phyloP scores from a whole-genome alignment of 2,113 vertebrate species.

The Paratilapia polleni region DNA sequence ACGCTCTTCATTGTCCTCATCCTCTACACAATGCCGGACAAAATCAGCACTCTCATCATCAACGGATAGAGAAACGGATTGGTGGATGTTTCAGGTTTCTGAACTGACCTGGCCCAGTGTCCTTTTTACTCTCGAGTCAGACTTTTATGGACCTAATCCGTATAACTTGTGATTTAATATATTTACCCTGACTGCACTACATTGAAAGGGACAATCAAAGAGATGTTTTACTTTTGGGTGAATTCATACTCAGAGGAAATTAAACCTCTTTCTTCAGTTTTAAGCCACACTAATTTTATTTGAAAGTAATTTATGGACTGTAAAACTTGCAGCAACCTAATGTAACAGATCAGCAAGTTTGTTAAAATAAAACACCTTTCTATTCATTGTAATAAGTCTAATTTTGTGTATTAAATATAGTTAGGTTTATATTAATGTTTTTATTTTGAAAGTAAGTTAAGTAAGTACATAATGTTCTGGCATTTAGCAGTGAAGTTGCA shows the following conservation, averaged over 20 bases:
- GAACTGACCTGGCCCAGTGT: not conserved
- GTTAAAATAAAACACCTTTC: not conserved
- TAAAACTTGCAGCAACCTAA: not conserved
- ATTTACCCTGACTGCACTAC: not conserved
- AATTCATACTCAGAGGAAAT: not conserved
- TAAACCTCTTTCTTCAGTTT: not conserved
- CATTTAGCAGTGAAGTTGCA: not conserved
- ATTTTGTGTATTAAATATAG: not conserved
- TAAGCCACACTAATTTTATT: not conserved
- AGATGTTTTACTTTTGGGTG: not conserved
- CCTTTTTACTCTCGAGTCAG: not conserved
- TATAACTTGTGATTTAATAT: not conserved
- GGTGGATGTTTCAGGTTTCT: not conserved
- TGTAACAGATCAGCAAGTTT: not conserved
- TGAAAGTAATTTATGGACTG: not conserved
- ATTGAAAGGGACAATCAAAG: not conserved
- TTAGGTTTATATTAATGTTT: not conserved
- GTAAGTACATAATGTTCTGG: not conserved
- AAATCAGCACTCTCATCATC: conserved; percentile 88
- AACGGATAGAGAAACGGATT: conserved; percentile 77
- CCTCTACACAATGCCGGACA: conserved; percentile 89
- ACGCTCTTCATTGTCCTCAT: conserved; percentile 88
- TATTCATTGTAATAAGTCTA: not conserved
- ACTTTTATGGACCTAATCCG: not conserved
- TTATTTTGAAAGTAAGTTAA: not conserved